Evolutionary conservation across 1,140 invertebrate species (phyloP).

Genomic region (Drepana arcuata): DNA sequence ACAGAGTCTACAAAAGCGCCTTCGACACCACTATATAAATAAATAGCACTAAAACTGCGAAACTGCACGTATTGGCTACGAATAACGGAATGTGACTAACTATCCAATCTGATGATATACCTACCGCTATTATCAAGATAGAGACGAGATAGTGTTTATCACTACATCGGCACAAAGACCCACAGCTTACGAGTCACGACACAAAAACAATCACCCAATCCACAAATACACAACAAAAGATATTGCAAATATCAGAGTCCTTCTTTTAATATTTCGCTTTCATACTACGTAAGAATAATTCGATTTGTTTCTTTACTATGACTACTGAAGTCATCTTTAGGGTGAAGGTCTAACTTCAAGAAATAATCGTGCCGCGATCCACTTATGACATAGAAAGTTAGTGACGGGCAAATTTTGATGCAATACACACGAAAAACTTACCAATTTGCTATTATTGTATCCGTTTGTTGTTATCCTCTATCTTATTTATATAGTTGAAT

Average conservation of each 20-base stretch:
- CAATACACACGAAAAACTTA: slow-evolving; percentile 58
- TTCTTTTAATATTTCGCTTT: too few species aligned
- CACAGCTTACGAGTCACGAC: slow-evolving; percentile 45
- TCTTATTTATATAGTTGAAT: slow-evolving; percentile 49
- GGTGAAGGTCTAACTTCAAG: slow-evolving; percentile 30
- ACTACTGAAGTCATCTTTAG: not conserved
- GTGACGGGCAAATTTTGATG: slow-evolving; percentile 44
- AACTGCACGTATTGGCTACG: too few species aligned
- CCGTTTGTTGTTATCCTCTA: too few species aligned
- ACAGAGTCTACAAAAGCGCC: too few species aligned
- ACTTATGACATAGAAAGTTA: slow-evolving; percentile 30
- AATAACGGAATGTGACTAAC: slow-evolving; percentile 18
- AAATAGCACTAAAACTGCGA: too few species aligned
- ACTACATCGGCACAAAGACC: slow-evolving; percentile 40
- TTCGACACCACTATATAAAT: too few species aligned
- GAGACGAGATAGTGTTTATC: slow-evolving; percentile 62
- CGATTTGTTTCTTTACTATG: not conserved
- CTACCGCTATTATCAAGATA: slow-evolving; percentile 40
- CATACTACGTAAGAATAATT: too few species aligned
- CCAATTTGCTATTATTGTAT: too few species aligned
- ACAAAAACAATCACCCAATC: slow-evolving; percentile 34
- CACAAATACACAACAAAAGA: slow-evolving; percentile 49
- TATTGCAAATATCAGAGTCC: too few species aligned
- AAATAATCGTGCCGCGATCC: not conserved
- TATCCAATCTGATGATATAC: too few species aligned